Evolutionary conservation across 2,113 vertebrate species (phyloP).

Genomic region (Zonotrichia leucophrys): DNA sequence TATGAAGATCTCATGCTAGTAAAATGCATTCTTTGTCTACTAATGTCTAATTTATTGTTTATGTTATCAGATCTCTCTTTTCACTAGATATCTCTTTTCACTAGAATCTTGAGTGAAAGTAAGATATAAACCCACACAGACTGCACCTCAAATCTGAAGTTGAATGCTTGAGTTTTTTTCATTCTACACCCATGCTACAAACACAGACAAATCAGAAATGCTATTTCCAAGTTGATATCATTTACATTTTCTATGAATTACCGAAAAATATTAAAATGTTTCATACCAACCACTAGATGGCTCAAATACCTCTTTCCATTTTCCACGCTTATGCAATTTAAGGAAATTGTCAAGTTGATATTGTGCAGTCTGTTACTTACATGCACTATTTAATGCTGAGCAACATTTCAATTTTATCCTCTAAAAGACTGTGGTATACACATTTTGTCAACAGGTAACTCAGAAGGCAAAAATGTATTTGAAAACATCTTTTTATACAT

Average conservation of each 20-base stretch:
- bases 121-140: neutral
- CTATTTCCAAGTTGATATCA: neutral
- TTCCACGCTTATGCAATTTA: neutral
- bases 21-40: neutral
- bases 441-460: neutral
- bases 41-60: neutral
- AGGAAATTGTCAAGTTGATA: neutral
- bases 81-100: neutral
- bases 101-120: neutral
- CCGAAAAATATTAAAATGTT: neutral
- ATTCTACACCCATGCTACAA: neutral
- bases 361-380: neutral
- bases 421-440: neutral
- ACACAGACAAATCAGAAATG: neutral
- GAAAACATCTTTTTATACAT: neutral
- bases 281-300: slow-evolving; percentile 65
- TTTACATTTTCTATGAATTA: neutral
- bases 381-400: neutral
- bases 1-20: neutral
- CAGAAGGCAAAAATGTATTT: neutral
- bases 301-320: slow-evolving; percentile 46
- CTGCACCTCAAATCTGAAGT: neutral
- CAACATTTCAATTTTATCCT: neutral
- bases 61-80: neutral
- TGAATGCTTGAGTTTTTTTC: accelerated